Evolutionary conservation across 2,113 vertebrate genomes (phyloP), one percentile per base, ranked within the genome.

Genomic region (Maylandia zebra): DNA sequence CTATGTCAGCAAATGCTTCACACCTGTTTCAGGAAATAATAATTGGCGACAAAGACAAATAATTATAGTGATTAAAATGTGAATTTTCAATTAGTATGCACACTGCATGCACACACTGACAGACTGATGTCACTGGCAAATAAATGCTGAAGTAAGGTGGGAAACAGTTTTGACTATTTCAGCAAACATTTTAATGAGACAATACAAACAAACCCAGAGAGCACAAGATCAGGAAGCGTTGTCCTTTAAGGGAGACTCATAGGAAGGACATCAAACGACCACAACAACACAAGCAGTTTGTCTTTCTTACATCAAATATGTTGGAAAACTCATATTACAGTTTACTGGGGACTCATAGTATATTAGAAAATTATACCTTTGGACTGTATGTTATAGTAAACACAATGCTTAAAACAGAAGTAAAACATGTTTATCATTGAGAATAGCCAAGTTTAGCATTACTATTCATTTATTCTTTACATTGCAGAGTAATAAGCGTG

Each of bases 21-120:
- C 84, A 93, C 88, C 83, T 90, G 88, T 85, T 88, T 82, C 84
- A 83, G 48, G 76, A 79, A 76, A 32, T 59, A 83, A 74, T 57
- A 79, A 93, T 82, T 86, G 79, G 13, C 41, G 45, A 83, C 61
- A 79, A 74, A 76, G 24, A 87, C 27, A n/a, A n/a, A 90, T 57
- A 90, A 91, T 92, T 45, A 90, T 30, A 61, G 69, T 32, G 24
- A 87, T 91, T 90, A 87, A 59, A 82, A 81, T 56, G 34, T 45
- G 36, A 52, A 66, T 53, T 14, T 52, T 36, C 45, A 27, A 38
- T 80, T 43, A 16, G 41, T 41, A 50, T 53, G 27, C 22, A 64
- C 7, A 2, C 10, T 41, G 71, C 45, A 71, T 22, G 14, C 7
- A 2, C 8, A 17, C 27, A 27, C 17, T 81, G n/a, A 79, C 48